Percentiles rank a stretch among this genome's conserved stretches.
Conservation (phyloP, 1,140 invertebrate genomes). For the Hormaphis cornu region DNA sequence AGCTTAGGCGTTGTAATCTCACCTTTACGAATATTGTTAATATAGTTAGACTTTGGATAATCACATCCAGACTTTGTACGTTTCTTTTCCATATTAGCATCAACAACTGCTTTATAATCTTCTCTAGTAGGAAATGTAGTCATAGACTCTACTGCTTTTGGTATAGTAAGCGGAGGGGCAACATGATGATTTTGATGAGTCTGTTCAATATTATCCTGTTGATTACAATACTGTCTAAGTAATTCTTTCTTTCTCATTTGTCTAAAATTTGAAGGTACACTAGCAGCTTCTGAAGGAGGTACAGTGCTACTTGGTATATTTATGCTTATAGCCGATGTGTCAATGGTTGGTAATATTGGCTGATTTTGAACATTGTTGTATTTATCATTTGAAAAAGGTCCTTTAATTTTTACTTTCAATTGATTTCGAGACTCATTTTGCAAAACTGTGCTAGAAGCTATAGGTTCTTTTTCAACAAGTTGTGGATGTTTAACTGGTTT, state of each 20-base stretch:
- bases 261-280: constrained; percentile 62
- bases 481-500: constrained; percentile 41
- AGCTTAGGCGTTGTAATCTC: constrained; percentile 53
- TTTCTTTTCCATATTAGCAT: constrained; percentile 60
- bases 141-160: constrained; percentile 77
- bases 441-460: constrained; percentile 44
- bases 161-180: constrained; percentile 62
- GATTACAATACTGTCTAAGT: constrained; percentile 71
- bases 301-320: constrained; percentile 38
- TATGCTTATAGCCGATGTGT: constrained; percentile 35
- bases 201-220: constrained; percentile 60
- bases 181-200: constrained; percentile 43
- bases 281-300: constrained; percentile 41
- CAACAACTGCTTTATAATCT: constrained; percentile 61
- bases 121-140: constrained; percentile 71
- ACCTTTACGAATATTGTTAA: constrained; percentile 12
- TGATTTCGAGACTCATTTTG: constrained; percentile 68
- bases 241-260: constrained; percentile 84
- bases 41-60: constrained; percentile 7
- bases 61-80: constrained; percentile 42
- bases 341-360: constrained; percentile 42
- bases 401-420: constrained; percentile 82
- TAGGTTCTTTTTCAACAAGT: constrained; percentile 11
- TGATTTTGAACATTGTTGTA: constrained; percentile 52
- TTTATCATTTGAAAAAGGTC: constrained; percentile 69